Evolutionary conservation across 2,113 vertebrate species (phyloP), one percentile per base, ranked within the genome.

Genomic region (Heloderma charlesbogerti): DNA sequence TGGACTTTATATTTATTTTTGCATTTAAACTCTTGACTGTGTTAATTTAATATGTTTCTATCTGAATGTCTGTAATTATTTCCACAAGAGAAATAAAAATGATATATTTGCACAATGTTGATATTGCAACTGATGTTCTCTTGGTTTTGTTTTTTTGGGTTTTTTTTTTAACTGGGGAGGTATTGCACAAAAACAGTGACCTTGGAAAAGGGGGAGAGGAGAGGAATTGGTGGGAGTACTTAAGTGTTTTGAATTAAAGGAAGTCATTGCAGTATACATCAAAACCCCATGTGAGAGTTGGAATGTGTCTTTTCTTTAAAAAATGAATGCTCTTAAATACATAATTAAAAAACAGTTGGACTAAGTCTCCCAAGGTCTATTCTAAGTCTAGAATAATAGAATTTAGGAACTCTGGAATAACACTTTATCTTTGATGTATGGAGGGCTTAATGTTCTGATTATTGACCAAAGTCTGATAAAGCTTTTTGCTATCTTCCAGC

Each of bases 31-130:
- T 90, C 95, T 95, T 92, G 96, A 96, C 93, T 89, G 95, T 94
- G 27, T 97, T 97, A 96, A 98, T 97, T 97, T 97, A 97, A 97
- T 94, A 96, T 96, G 96, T 98, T 98, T 98, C 96, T 97, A 98
- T 96, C 93, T 95, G 94, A 95, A 96, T 96, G 96, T 97, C 95
- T 96, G 96, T 94, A 96, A 93, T 96, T 95, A 94, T 97, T 97
- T 96, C 96, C 90, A 94, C 92, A 95, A 94, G 25, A 96, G 96
- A 95, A 98, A 98, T 98, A 98, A 98, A 97, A 91, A 87, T 84
- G 91, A 95, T 98, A 97, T 97, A 97, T 98, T 98, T 98, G 96
- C 97, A 97, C 97, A 97, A 93, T 95, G 95, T 94, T 91, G 69
- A 94, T 95, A 45, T 4, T 8, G 91, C 16, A 18, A 0, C 20